These are phyloP conservation scores for Stenoptilia bipunctidactyla DNA, from an alignment of 2,888 invertebrate species.

Conservation along the genomic window DNA sequence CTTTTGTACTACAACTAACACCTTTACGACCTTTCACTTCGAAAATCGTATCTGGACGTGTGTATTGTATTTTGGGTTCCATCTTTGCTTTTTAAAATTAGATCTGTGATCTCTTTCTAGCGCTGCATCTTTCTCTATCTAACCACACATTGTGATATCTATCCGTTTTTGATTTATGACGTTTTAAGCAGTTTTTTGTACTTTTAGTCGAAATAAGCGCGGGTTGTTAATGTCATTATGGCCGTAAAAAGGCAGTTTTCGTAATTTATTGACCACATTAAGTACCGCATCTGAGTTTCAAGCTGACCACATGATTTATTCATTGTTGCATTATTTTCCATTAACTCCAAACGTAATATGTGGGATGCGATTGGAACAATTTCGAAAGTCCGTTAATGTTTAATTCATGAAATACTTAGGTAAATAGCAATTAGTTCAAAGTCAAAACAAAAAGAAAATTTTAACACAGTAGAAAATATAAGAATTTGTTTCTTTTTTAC, in stretches of 20 bases:
- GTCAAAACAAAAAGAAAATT: too few relatives aligned
- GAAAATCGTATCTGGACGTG: slow-evolving; percentile 48
- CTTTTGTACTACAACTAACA: slow-evolving; percentile 36
- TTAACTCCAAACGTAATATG: background rate
- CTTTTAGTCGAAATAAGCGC: slow-evolving; percentile 61
- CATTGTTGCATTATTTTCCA: slow-evolving; percentile 25
- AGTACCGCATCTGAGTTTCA: slow-evolving; percentile 14
- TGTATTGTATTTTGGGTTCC: slow-evolving; percentile 67
- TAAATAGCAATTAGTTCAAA: too few relatives aligned
- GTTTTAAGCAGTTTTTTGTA: slow-evolving; percentile 58
- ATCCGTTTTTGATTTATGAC: slow-evolving; percentile 59
- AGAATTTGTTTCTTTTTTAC: too few relatives aligned
- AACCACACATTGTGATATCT: slow-evolving; percentile 57
- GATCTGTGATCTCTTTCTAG: slow-evolving; percentile 47
- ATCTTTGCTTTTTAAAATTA: slow-evolving; percentile 71
- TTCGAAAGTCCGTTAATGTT: too few relatives aligned
- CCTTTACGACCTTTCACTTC: slow-evolving; percentile 42
- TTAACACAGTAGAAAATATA: too few relatives aligned
- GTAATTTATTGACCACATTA: slow-evolving; percentile 59
- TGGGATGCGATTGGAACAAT: too few relatives aligned
- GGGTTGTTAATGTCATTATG: slow-evolving; percentile 57
- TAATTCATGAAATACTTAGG: too few relatives aligned
- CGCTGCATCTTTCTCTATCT: slow-evolving; percentile 27
- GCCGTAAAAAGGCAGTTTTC: slow-evolving; percentile 60
- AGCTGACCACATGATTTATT: slow-evolving; percentile 34